A percentile compares a stretch with the other conserved stretches of the same genome.
Evolutionary conservation across 2,888 invertebrate genomes (phyloP).

Genomic region (Andrena flavipes): DNA sequence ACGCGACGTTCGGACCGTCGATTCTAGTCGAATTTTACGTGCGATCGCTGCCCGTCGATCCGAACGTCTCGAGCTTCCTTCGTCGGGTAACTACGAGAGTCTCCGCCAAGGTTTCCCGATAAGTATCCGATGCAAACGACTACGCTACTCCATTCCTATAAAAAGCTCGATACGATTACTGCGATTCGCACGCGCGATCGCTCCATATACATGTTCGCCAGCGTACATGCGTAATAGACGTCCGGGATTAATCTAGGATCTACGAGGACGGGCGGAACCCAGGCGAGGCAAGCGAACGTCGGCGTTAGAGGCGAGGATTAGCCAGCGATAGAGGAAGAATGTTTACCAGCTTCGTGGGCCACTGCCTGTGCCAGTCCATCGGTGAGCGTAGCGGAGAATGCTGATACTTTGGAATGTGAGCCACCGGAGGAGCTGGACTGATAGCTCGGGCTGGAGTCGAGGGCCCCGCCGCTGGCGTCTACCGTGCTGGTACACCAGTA

Average conservation of each 20-base stretch:
- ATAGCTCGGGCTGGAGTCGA: slow-evolving; percentile 77
- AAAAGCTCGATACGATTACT: no score
- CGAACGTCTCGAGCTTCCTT: no score
- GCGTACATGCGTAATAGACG: no score
- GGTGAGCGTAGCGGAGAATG: slow-evolving; percentile 84
- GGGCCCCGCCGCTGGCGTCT: slow-evolving; percentile 82
- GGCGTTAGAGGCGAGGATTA: not conserved
- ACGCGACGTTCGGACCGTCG: not conserved
- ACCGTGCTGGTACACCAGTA: slow-evolving; percentile 76
- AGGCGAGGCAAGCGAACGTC: not conserved
- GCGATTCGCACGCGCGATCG: no score
- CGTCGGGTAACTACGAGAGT: no score
- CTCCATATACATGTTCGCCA: no score
- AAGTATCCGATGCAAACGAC: no score
- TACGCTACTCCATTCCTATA: no score
- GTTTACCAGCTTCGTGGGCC: slow-evolving; percentile 86
- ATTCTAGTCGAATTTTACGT: not conserved
- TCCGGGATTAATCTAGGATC: no score
- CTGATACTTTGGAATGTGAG: slow-evolving; percentile 75
- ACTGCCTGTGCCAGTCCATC: slow-evolving; percentile 87
- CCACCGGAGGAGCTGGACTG: slow-evolving; percentile 70
- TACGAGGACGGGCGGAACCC: not conserved
- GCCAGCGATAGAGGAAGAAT: not conserved
- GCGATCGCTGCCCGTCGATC: not conserved
- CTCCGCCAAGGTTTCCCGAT: no score